Base-by-base conservation (phyloP, 35 echinoderm and acorn worm species). In the Acanthaster planci region DNA sequence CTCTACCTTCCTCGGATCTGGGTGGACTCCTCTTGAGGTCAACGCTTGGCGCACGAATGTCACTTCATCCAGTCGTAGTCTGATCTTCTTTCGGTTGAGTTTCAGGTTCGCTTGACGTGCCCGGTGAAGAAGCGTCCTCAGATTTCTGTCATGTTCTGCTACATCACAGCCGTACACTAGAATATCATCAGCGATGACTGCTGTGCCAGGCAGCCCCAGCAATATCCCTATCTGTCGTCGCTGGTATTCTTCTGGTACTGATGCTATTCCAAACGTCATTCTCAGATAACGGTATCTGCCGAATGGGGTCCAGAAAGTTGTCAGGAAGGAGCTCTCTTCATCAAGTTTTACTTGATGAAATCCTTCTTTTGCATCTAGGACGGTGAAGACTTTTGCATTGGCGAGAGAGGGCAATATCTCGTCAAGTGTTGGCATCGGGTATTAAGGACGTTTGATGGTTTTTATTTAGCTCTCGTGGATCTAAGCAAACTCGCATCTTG, bases 1-100 rank as follows among this genome's bases (percentile, higher is more conserved):
- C 29, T 50, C 39, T 19, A 90, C 60, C 38, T 94, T 84, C 18
- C 56, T 55, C 34, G 79, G 64, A 57, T 93, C 86, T 84, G 92
- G 67, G 17, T 51, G 15, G 7, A 90, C 40, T 42, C 88, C 88
- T 37, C 51, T 51, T 4, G 7, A 0, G 6, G 77, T 90, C 5
- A 95, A 76, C 6, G 82, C 17, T 32, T 95, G 88, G 35, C 93
- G 88, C 76, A 95, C 84, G 30, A 89, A 86, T 27, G 89, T 29
- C n/a, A 96, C 93, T 77, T 82, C 56, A 16, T 7, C 85, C 38
- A 92, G 78, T 0, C 75, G 14, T 18, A 95, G 39, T 54, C 75
- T 81, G 31, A 87, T 38, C 57, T 95, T 95, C 0, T 53, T 52
- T 37, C 38, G 78, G 76, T 91, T 91, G 7, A 97, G 47, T 35